phyloP scores from a whole-genome alignment of 2,113 vertebrate genomes.

The Paraplagusia blochii region DNA sequence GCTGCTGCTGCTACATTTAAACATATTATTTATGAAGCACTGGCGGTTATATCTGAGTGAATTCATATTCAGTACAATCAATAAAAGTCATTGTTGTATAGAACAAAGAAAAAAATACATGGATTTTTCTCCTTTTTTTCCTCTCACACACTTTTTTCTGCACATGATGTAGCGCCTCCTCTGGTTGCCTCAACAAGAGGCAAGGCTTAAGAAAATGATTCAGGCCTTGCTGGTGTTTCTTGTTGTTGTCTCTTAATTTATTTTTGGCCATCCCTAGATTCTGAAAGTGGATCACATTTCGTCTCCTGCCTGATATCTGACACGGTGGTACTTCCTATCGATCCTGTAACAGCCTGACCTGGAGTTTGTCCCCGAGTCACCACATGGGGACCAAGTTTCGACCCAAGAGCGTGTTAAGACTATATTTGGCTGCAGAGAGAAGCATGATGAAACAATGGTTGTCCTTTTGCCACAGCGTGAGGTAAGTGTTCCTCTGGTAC shows the following conservation, averaged over 20 bases:
- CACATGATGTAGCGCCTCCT: neutral
- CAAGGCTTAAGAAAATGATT: neutral
- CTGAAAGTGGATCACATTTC: neutral
- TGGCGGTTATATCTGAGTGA: neutral
- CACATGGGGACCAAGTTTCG: slow-evolving; percentile 7
- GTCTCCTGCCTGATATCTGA: neutral
- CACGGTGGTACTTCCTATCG: slow-evolving; percentile 5
- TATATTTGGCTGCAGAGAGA: neutral
- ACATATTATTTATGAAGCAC: neutral
- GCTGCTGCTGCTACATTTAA: slow-evolving; percentile 54
- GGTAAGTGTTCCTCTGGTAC: too few species aligned
- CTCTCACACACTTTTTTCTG: neutral
- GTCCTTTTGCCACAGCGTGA: too few species aligned
- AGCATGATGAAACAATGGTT: neutral
- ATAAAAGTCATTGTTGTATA: slow-evolving; percentile 10
- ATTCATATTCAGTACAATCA: neutral
- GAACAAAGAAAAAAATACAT: neutral
- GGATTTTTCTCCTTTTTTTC: neutral
- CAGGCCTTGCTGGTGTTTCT: slow-evolving; percentile 7
- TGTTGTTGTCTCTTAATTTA: neutral
- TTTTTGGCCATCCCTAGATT: neutral
- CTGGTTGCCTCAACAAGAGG: slow-evolving; percentile 3
- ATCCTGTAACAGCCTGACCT: slow-evolving; percentile 10
- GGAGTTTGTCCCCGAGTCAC: neutral
- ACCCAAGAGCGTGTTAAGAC: neutral